Percentiles rank a stretch among this genome's conserved stretches.
phyloP scores from a whole-genome alignment of 2,797 vertebrate genomes.

The Muscicapa striata region DNA sequence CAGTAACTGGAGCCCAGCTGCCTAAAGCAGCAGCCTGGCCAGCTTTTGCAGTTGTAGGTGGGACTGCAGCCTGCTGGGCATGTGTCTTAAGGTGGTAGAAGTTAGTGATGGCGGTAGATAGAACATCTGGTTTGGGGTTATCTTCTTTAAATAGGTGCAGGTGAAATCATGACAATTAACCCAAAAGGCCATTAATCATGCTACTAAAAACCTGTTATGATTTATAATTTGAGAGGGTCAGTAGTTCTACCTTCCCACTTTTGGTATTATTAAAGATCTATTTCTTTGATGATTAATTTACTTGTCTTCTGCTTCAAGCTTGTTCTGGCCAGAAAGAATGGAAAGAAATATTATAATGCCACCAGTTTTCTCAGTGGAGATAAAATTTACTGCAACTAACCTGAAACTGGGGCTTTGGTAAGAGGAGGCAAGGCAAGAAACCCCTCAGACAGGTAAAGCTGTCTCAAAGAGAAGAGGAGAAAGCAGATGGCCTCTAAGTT shows the following conservation, averaged over 20 bases:
- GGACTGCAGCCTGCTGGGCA: not conserved
- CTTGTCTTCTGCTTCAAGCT: not conserved
- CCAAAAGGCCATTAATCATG: not conserved
- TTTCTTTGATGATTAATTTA: not conserved
- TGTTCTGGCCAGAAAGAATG: not conserved
- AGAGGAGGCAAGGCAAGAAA: not conserved
- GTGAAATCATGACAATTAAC: not conserved
- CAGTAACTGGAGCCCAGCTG: not conserved
- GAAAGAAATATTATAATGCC: not conserved
- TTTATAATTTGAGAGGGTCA: not conserved
- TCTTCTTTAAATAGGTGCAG: not conserved
- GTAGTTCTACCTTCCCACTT: not conserved
- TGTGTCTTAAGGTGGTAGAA: not conserved
- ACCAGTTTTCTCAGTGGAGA: not conserved
- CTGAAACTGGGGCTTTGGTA: not conserved
- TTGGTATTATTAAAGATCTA: not conserved
- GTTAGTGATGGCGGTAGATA: not conserved
- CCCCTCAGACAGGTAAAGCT: not conserved
- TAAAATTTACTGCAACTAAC: not conserved
- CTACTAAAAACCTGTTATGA: not conserved
- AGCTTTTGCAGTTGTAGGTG: not conserved
- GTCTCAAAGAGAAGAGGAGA: not conserved
- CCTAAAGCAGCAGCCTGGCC: not conserved
- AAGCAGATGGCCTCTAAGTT: not conserved
- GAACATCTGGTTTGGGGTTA: not conserved